Conservation (phyloP, 2,113 vertebrate genomes). For the Potamarius usumacintae region DNA sequence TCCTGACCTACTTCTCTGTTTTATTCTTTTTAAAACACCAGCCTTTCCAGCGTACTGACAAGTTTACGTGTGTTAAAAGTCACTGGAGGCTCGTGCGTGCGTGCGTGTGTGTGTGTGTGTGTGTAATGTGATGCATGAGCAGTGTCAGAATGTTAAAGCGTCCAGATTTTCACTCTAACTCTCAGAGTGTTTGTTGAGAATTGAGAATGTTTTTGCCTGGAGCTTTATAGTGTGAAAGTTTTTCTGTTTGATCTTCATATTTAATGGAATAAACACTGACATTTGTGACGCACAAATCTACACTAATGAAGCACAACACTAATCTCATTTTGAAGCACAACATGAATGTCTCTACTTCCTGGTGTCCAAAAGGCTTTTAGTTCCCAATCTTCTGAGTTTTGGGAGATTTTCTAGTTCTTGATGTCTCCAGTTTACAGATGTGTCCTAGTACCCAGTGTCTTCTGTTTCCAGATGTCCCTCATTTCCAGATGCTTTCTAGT, state of each 20-base stretch:
- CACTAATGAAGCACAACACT: neutral
- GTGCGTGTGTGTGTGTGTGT: slow-evolving; percentile 1
- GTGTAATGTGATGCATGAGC: neutral
- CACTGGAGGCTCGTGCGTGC: neutral
- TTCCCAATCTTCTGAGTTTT: neutral
- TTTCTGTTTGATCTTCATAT: slow-evolving; percentile 10
- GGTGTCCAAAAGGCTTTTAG: neutral
- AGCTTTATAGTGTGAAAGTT: slow-evolving; percentile 11
- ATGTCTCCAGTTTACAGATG: neutral
- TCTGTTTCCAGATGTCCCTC: neutral
- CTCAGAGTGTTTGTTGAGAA: neutral
- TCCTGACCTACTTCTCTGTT: slow-evolving; percentile 8
- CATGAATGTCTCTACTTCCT: neutral
- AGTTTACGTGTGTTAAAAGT: neutral
- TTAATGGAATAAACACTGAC: neutral
- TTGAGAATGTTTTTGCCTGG: neutral
- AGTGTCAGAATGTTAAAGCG: neutral
- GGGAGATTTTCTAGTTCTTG: neutral
- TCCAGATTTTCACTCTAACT: neutral
- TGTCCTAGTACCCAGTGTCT: neutral
- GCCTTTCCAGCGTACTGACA: neutral
- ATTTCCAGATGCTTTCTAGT: neutral
- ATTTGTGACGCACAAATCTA: slow-evolving; percentile 6
- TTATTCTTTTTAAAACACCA: neutral
- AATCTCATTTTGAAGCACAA: neutral